A percentile compares a stretch with the other conserved stretches of the same genome.
These are phyloP conservation scores for Dascillus cervinus DNA, from an alignment of 2,888 invertebrate genomes.

Conservation along the genomic window DNA sequence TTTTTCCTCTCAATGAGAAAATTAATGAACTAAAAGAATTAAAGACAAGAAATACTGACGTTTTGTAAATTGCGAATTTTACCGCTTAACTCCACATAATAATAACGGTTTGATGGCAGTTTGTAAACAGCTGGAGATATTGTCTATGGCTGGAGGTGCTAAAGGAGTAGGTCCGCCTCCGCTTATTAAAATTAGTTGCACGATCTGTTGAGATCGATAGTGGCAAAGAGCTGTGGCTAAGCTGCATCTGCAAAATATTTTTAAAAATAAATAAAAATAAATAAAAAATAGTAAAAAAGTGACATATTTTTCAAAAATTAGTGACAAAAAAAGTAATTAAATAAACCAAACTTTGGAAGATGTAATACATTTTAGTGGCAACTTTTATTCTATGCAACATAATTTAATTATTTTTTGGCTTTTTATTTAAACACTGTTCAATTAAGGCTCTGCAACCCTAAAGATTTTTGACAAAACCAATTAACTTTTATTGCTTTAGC, in stretches of 20 bases:
- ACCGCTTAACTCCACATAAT: slow-evolving; percentile 50
- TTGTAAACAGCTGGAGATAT: slow-evolving; percentile 44
- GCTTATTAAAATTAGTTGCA: slow-evolving; percentile 56
- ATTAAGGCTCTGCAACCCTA: too few species aligned
- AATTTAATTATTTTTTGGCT: too few species aligned
- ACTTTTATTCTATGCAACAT: too few species aligned
- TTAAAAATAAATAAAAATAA: slow-evolving; percentile 1
- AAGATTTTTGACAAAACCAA: too few species aligned
- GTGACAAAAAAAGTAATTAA: too few species aligned
- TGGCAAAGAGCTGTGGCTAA: slow-evolving; percentile 54
- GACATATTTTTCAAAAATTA: too few species aligned
- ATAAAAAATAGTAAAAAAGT: too few species aligned
- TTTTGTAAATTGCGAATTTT: slow-evolving; percentile 1
- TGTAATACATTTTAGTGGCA: too few species aligned
- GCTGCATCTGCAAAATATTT: slow-evolving; percentile 46
- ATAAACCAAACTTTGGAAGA: too few species aligned
- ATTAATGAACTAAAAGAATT: slow-evolving; percentile 44
- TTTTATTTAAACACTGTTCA: too few species aligned
- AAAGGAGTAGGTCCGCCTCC: slow-evolving; percentile 62
- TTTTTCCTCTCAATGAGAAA: slow-evolving; percentile 50
- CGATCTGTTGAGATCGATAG: slow-evolving; percentile 48
- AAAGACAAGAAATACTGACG: neutral
- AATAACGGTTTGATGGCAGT: slow-evolving; percentile 50
- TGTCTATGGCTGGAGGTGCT: slow-evolving; percentile 47
- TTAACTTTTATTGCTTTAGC: too few species aligned